Percentiles rank a stretch among this genome's conserved stretches.
Evolutionary conservation across 2,797 vertebrate species (phyloP).

Genomic region (Cygnus olor): DNA sequence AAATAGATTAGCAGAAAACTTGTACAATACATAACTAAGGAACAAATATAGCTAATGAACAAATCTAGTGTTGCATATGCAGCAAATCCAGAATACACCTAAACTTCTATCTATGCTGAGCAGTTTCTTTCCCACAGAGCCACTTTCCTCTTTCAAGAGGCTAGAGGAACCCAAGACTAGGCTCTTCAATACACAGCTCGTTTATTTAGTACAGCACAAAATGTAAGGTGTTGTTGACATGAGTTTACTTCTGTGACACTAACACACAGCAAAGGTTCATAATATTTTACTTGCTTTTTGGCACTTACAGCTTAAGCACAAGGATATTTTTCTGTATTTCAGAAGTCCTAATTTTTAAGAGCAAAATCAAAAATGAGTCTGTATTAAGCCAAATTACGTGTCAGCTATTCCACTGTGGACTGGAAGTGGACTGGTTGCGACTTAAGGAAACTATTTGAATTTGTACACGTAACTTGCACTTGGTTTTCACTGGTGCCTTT

Average conservation of each 20-base stretch:
- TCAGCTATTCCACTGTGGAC: background rate
- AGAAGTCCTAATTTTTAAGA: background rate
- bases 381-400: background rate
- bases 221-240: fast-evolving
- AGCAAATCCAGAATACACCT: background rate
- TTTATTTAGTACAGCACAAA: background rate
- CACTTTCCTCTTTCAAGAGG: background rate
- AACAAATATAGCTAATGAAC: background rate
- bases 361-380: background rate
- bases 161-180: background rate
- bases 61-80: background rate
- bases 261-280: background rate
- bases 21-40: background rate
- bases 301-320: background rate
- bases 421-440: background rate
- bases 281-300: background rate
- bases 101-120: background rate
- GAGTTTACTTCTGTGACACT: background rate
- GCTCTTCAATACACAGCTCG: background rate
- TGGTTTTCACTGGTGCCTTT: background rate
- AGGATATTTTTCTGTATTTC: background rate
- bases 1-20: background rate
- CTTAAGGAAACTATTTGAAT: background rate
- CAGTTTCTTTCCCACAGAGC: background rate
- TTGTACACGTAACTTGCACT: background rate